Base-by-base conservation (phyloP, 2,797 vertebrate species). In the Mico argentatus region DNA sequence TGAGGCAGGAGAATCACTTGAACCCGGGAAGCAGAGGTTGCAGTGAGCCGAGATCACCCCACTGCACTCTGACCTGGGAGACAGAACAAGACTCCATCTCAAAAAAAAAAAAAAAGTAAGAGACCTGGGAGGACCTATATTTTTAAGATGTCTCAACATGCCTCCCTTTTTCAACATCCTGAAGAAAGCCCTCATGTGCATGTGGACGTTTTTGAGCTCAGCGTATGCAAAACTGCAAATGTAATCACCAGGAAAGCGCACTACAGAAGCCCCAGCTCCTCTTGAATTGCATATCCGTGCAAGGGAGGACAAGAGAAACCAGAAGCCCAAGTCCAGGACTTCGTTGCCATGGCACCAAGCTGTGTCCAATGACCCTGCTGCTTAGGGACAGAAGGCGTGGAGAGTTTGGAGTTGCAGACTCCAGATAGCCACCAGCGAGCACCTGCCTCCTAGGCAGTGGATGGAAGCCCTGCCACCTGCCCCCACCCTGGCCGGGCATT, bases 391-490 rank as follows among this genome's bases (percentile, higher is more conserved):
- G 24, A 41, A 75, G 39, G 61, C 7, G 0, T 5, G 0, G 22
- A 64, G 36, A 15, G n/a, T n/a, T 22, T 44, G 55, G 46, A 87
- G n/a, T 41, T 41, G 2, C n/a, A 26, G 33, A 44, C 24, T 88
- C 33, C 4, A 64, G 1, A 73, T n/a, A 93, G 30, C 33, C 89
- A 26, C 0, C 13, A 55, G 46, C 2, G 2, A 73, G 52, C 27
- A 30, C 59, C 52, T 1, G 1, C n/a, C 46, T 88, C 27, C 52
- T 24, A 7, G 44, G 1, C 0, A 0, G 14, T 24, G 27, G 27
- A 0, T 0, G 13, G 87, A 97, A 96, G 14, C 20, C 52, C 88
- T 27, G 52, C 22, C 2, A 0, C 8, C 93, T 9, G 44, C 48
- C 57, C 52, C 46, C 67, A 20, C 44, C 80, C 61, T 44, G 1